Evolutionary conservation across 2,888 invertebrate species (phyloP), one percentile per base, ranked within the genome.

Genomic region (Apoda limacodes): DNA sequence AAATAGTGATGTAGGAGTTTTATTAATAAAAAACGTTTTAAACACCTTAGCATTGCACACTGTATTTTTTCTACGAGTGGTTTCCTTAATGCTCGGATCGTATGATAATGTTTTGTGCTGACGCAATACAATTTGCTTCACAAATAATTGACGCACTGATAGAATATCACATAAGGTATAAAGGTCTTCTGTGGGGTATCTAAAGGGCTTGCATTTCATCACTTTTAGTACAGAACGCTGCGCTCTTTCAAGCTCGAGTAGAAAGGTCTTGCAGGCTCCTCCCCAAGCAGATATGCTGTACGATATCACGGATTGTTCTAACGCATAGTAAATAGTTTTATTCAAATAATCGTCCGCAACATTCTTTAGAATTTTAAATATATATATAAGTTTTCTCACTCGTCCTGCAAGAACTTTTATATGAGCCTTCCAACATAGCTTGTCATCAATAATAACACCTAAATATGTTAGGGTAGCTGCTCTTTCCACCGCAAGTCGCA

Each of bases 231-330:
- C 17, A 4, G 27, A 17, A 19, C 27, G n/a, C 12, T 27, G 27
- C 5, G 27, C 27, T 27, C 27, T 17, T 19, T 26, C 26, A 4
- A 15, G 5, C 12, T 26, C 17, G 9, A 26, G 9, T 26, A 26
- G 4, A 6, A n/a, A 4, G 4, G 26, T 15, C 17, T 27, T 27
- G 12, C n/a, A 10, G 9, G 17, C 12, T 9, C 27, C 27, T 9
- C 26, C 27, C 27, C 27, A 27, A 5, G 20, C 27, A 10, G 27
- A 13, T 5, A 27, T 27, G 27, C 27, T 19, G 10, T 27, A 27
- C 4, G 27, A 10, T 9, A 27, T 27, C n/a, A 27, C 4, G 5
- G 27, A 17, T 11, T 27, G 9, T 11, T 20, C 17, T 4, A 27
- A 11, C 4, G 15, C 9, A 5, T 9, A 6, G 20, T 19, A 27